Base-by-base conservation (phyloP, 37 sponge, comb jelly and placozoan species). In the Cliona cf. orientalis region DNA sequence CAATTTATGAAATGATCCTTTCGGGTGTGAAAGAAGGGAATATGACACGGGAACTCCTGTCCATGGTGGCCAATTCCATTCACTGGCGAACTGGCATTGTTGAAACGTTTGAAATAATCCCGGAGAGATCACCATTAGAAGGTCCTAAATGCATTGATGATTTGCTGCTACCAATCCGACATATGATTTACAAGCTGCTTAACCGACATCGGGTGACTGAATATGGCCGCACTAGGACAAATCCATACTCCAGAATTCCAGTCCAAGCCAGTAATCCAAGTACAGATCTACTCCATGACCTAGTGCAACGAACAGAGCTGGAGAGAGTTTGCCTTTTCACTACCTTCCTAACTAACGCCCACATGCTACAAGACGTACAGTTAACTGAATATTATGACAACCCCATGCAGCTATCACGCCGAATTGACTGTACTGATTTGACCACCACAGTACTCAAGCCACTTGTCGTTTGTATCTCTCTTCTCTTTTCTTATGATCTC, bases 111-210 rank as follows among this genome's bases (percentile, higher is more conserved):
- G 53, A 42, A n/a, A n/a, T n/a, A n/a, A n/a, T n/a, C n/a, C n/a
- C n/a, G n/a, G n/a, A n/a, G n/a, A n/a, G n/a, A n/a, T n/a, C n/a
- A n/a, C n/a, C n/a, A 9, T 29, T 22, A 35, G 34, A 49, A 29
- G 34, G 7, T 26, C 26, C 28, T 46, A 14, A 6, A 2, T 2
- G 12, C 34, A 19, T 46, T 7, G 26, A 73, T 46, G 29, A 17
- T 9, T 37, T 45, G 36, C 46, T 46, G 14, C 34, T 3, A 4
- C 25, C 9, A 0, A 28, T 49, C 19, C 46, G 74, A 12, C 43
- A 46, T 28, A 26, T 49, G 74, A 73, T 73, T 26, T 73, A 73
- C 74, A 73, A 26, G 31, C 22, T 73, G 58, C 58, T 73, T 7
- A 26, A 53, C 56, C 1, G 43, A 6, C n/a, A 6, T 26, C 7